A percentile compares a stretch with the other conserved stretches of the same genome.
Evolutionary conservation across 2,888 invertebrate genomes (phyloP).

Genomic region (Ochropleura leucogaster): DNA sequence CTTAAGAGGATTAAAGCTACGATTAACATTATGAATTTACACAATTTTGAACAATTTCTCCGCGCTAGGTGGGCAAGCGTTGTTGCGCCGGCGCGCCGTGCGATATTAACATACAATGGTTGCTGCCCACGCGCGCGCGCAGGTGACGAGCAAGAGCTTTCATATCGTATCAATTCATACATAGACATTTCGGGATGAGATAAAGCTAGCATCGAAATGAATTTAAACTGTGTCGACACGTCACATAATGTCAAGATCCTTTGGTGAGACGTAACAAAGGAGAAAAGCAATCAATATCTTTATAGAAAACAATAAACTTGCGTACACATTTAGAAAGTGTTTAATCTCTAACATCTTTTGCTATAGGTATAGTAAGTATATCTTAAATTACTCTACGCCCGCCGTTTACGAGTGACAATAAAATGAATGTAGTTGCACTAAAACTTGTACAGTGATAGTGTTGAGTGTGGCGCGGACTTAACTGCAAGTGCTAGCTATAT

Average conservation of each 20-base stretch:
- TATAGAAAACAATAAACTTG: constrained; percentile 26
- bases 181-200: constrained; percentile 58
- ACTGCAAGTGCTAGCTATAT: constrained; percentile 28
- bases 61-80: constrained; percentile 67
- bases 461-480: constrained; percentile 29
- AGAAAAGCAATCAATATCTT: constrained; percentile 7
- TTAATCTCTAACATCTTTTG: constrained; percentile 45
- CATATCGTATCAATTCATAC: constrained; percentile 65
- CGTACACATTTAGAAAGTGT: constrained; percentile 60
- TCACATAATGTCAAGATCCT: constrained; percentile 22
- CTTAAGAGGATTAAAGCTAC: constrained; percentile 64
- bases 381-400: constrained; percentile 54
- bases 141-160: constrained; percentile 83
- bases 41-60: constrained; percentile 80
- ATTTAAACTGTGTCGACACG: constrained; percentile 44
- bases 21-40: constrained; percentile 71
- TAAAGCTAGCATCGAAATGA: constrained; percentile 61
- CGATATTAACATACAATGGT: constrained; percentile 81
- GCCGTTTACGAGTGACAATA: constrained; percentile 64
- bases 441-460: constrained; percentile 55
- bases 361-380: constrained; percentile 42
- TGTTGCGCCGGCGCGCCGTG: constrained; percentile 63
- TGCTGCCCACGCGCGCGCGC: constrained; percentile 78
- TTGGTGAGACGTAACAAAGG: not conserved
- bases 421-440: constrained; percentile 57